These are phyloP conservation scores for Hypotaenidia okinawae DNA, from an alignment of 2,797 vertebrate genomes.

Conservation along the genomic window DNA sequence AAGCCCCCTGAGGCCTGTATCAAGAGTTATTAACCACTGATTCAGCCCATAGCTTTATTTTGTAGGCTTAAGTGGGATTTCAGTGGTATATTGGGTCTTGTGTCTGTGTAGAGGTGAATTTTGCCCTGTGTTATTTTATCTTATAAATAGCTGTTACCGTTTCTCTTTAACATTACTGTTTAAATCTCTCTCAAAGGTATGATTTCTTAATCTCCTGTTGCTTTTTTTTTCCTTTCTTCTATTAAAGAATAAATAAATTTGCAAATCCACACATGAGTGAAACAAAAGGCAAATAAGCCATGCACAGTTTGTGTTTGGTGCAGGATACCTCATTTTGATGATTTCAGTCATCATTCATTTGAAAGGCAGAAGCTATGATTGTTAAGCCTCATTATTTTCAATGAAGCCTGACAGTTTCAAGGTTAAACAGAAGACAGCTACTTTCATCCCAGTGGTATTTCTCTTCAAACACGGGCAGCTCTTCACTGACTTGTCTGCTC, in stretches of 20 bases:
- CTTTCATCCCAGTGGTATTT: constrained; percentile 72
- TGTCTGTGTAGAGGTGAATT: constrained; percentile 45
- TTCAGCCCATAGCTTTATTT: constrained; percentile 51
- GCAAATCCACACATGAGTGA: constrained; percentile 10
- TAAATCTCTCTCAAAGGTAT: constrained; percentile 23
- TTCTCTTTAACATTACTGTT: constrained; percentile 24
- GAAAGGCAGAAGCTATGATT: constrained; percentile 66
- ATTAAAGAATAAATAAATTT: constrained; percentile 43
- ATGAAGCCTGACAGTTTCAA: constrained; percentile 75
- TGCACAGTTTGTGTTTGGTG: constrained; percentile 19
- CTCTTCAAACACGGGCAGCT: constrained; percentile 56
- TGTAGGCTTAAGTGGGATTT: constrained; percentile 62
- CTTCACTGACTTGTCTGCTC: not conserved
- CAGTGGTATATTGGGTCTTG: constrained; percentile 49
- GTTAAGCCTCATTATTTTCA: constrained; percentile 76
- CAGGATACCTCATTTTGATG: constrained; percentile 51
- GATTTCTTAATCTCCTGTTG: not conserved
- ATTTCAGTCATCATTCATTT: constrained; percentile 66
- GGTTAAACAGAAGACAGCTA: constrained; percentile 75
- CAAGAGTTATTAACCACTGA: constrained; percentile 60
- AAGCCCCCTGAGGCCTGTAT: constrained; percentile 47
- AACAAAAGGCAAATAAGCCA: constrained; percentile 52
- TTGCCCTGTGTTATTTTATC: constrained; percentile 40
- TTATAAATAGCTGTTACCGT: constrained; percentile 37
- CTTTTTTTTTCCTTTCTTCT: not conserved